Conservation (phyloP, 2,888 invertebrate genomes). For the Emmelina monodactyla region DNA sequence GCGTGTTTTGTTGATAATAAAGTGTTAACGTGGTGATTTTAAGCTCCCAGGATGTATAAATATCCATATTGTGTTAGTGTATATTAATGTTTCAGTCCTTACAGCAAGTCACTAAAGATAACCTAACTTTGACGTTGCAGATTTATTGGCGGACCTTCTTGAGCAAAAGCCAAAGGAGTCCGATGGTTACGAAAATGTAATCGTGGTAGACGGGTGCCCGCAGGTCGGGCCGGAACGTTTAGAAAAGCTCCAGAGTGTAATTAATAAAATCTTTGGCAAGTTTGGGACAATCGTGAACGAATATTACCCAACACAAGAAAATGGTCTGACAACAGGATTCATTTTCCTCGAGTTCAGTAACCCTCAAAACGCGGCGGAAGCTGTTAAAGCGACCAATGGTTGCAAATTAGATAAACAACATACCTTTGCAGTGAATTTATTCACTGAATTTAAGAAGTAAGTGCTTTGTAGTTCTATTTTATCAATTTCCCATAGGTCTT, state of each 20-base stretch:
- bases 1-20: constrained; percentile 13
- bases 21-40: not conserved
- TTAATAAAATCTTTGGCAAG: constrained; percentile 89
- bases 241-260: constrained; percentile 91
- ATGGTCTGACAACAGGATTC: constrained; percentile 89
- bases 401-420: constrained; percentile 96
- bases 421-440: constrained; percentile 91
- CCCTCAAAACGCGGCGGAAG: constrained; percentile 84
- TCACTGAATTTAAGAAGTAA: constrained; percentile 94
- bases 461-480: constrained; percentile 24
- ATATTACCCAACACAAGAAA: constrained; percentile 84
- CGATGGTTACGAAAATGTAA: constrained; percentile 94
- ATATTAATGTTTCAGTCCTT: not conserved
- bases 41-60: no score
- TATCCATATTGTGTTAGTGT: not conserved
- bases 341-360: constrained; percentile 92
- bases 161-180: constrained; percentile 91
- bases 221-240: constrained; percentile 91
- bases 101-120: constrained; percentile 29
- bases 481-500: not conserved
- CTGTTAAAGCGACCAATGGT: constrained; percentile 87
- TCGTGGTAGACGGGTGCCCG: constrained; percentile 96
- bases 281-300: constrained; percentile 87
- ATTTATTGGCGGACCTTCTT: constrained; percentile 89
- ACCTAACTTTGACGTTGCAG: constrained; percentile 73